Percentiles rank a stretch among this genome's conserved stretches.
These are phyloP conservation scores for Burhinus bistriatus DNA, from an alignment of 2,113 vertebrate species.

Conservation along the genomic window DNA sequence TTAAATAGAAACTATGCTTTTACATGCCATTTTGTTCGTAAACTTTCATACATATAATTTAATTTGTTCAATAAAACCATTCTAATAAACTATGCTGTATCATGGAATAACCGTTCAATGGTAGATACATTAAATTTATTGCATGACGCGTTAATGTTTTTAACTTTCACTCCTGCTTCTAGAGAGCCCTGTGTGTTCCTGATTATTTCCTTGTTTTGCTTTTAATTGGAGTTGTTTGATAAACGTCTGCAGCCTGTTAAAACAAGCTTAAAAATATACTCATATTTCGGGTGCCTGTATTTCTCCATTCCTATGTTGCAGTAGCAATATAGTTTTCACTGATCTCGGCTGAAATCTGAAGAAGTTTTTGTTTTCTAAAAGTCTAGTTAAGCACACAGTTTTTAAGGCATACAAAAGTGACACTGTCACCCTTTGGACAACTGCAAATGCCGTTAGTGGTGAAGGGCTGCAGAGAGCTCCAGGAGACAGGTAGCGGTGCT, in stretches of 20 bases:
- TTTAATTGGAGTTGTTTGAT: not conserved
- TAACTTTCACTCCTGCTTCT: not conserved
- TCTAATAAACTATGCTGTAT: not conserved
- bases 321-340: fast-evolving
- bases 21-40: not conserved
- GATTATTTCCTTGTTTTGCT: not conserved
- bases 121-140: not conserved
- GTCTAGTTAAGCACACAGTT: not conserved
- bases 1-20: not conserved
- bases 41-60: not conserved
- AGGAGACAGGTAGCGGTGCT: not conserved
- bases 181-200: not conserved
- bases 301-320: fast-evolving
- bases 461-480: not conserved
- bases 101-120: not conserved
- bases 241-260: not conserved
- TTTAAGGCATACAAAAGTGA: not conserved
- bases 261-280: not conserved
- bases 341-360: not conserved
- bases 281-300: no score
- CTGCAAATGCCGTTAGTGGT: fast-evolving
- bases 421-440: not conserved
- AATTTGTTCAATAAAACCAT: not conserved
- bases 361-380: not conserved
- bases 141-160: not conserved